A percentile compares a stretch with the other conserved stretches of the same genome.
phyloP scores from a whole-genome alignment of 2,888 invertebrate species.

The Watsonalla binaria region DNA sequence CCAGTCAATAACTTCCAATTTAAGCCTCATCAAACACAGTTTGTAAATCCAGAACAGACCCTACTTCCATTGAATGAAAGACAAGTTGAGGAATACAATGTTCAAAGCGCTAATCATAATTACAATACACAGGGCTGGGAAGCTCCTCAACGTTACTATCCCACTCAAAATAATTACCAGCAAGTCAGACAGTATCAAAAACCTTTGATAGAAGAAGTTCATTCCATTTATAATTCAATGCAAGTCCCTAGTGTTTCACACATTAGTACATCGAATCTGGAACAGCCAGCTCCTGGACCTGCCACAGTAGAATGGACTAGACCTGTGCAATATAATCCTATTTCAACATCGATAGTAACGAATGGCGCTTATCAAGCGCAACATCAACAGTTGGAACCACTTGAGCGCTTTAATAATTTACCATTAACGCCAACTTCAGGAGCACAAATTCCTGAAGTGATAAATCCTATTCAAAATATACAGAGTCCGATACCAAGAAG shows the following conservation, averaged over 20 bases:
- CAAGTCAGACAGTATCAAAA: neutral
- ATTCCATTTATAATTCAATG: neutral
- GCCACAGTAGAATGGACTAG: too few species aligned
- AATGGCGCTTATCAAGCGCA: too few species aligned
- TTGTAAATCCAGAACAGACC: neutral
- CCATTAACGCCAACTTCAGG: too few species aligned
- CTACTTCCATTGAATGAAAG: neutral
- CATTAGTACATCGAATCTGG: too few species aligned
- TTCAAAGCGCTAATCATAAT: neutral
- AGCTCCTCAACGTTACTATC: neutral
- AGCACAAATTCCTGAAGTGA: too few species aligned
- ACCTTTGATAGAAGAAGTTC: neutral
- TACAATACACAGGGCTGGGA: neutral
- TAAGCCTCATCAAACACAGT: neutral
- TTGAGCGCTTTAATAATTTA: too few species aligned
- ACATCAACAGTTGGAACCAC: too few species aligned
- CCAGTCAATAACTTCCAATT: neutral
- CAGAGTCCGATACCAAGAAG: neutral
- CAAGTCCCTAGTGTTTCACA: neutral
- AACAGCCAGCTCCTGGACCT: too few species aligned
- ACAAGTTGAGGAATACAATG: neutral
- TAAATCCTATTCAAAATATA: too few species aligned
- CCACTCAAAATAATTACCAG: neutral
- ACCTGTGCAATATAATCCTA: too few species aligned
- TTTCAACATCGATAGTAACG: too few species aligned